phyloP scores from a whole-genome alignment of 2,113 vertebrate species.

The Carassius carassius region DNA sequence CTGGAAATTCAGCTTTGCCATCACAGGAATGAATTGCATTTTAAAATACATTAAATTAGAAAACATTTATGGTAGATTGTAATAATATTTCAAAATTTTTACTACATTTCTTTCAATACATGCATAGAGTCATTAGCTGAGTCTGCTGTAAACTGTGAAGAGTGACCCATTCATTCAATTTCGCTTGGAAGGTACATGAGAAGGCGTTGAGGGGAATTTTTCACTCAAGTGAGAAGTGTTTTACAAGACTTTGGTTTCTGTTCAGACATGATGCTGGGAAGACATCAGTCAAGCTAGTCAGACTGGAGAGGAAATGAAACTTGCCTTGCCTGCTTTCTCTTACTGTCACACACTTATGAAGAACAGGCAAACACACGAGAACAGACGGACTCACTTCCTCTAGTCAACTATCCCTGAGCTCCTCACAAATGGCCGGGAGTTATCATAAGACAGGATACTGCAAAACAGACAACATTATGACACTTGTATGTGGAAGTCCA shows the following conservation, averaged over 20 bases:
- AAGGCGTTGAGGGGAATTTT: constrained; percentile 31
- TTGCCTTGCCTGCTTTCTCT: neutral
- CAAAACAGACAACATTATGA: neutral
- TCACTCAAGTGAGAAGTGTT: constrained; percentile 32
- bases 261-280: constrained; percentile 24
- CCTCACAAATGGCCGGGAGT: neutral
- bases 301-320: constrained; percentile 39
- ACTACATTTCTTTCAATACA: neutral
- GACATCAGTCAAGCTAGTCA: constrained; percentile 34
- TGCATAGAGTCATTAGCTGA: neutral
- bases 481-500: neutral
- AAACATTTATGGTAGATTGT: neutral
- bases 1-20: neutral
- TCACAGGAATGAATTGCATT: neutral
- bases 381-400: constrained; percentile 21
- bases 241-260: constrained; percentile 28
- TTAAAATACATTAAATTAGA: neutral
- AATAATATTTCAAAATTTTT: neutral
- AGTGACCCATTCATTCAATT: neutral
- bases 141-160: neutral
- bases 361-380: neutral
- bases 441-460: neutral
- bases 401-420: neutral
- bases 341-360: neutral
- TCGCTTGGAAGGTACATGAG: neutral